Conservation (phyloP, 2,888 invertebrate genomes). For the Pyralis farinalis region DNA sequence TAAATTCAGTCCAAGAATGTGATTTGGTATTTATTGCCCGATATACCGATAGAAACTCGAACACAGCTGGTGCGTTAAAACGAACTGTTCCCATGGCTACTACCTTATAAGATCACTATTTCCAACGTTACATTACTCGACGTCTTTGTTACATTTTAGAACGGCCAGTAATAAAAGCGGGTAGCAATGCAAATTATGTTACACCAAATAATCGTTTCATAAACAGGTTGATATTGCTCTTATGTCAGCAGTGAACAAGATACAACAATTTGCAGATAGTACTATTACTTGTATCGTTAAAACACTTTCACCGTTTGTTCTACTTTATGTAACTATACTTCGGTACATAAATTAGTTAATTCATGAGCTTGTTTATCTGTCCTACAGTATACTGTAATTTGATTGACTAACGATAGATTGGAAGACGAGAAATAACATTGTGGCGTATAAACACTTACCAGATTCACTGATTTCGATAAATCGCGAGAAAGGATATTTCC, state of each 20-base stretch:
- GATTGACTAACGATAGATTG: no score
- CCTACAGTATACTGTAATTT: not conserved
- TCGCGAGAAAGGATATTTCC: no score
- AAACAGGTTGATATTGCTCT: constrained; percentile 4
- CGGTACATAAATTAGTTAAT: not conserved
- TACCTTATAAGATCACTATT: constrained; percentile 7
- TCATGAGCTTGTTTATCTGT: not conserved
- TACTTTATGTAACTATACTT: not conserved
- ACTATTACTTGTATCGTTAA: not conserved
- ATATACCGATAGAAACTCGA: constrained; percentile 36
- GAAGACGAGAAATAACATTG: no score
- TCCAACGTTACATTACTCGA: constrained; percentile 5
- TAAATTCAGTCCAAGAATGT: constrained; percentile 58
- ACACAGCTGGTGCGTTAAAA: constrained; percentile 42
- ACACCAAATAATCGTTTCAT: not conserved
- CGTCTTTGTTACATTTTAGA: constrained; percentile 3
- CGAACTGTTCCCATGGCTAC: constrained; percentile 46
- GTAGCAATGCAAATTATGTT: not conserved
- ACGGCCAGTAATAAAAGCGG: constrained; percentile 1
- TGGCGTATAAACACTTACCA: no score
- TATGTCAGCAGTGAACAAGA: not conserved
- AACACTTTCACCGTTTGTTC: not conserved
- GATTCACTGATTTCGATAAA: no score
- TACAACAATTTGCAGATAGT: not conserved
- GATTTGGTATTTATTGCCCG: constrained; percentile 64